Conservation (phyloP, 2,888 invertebrate species). For the Eupithecia dodoneata region DNA sequence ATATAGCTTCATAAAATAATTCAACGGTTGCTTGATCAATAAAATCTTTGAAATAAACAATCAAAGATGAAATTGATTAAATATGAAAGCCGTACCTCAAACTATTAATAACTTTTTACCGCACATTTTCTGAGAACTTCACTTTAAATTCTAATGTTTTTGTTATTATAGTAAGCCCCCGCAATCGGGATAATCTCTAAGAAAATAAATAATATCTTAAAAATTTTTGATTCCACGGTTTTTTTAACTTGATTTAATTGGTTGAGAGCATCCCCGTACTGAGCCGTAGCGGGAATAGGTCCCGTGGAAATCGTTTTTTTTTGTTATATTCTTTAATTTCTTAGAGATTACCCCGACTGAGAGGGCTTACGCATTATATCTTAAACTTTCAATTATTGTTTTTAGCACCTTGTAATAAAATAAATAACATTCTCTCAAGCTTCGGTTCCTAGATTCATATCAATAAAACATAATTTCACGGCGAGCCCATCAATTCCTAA, state of each 20-base stretch:
- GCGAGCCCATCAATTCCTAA: conserved; percentile 31
- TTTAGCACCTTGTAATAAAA: background rate
- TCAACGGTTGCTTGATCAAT: background rate
- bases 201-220: too few relatives aligned
- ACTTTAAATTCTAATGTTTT: too few relatives aligned
- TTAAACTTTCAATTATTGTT: background rate
- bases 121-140: background rate
- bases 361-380: too few relatives aligned
- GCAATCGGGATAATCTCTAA: too few relatives aligned
- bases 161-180: too few relatives aligned
- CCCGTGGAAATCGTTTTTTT: too few relatives aligned
- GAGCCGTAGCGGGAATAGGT: too few relatives aligned
- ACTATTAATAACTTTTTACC: background rate
- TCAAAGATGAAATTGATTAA: background rate
- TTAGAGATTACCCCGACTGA: too few relatives aligned
- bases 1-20: background rate
- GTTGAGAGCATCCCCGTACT: too few relatives aligned
- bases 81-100: background rate
- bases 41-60: background rate
- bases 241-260: too few relatives aligned
- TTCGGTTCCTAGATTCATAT: conserved; percentile 9
- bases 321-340: too few relatives aligned
- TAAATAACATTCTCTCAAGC: background rate
- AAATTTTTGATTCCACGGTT: too few relatives aligned
- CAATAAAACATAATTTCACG: conserved; percentile 29